Percentiles rank a stretch among this genome's conserved stretches.
Evolutionary conservation across 2,113 vertebrate species (phyloP).

Genomic region (Pteruthius melanotis): DNA sequence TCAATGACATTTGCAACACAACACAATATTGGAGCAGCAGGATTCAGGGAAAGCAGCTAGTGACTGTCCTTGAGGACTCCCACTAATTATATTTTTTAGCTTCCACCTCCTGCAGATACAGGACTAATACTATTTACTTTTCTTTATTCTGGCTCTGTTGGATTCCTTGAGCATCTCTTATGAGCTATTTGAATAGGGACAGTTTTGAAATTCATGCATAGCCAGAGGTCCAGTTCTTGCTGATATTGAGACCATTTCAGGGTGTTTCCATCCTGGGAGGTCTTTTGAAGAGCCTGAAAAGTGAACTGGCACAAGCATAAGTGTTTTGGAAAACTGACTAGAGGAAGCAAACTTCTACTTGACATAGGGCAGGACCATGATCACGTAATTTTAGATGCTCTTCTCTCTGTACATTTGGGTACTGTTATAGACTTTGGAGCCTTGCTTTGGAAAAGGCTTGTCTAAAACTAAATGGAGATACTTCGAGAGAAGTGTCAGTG

Average conservation of each 20-base stretch:
- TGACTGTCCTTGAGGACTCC: neutral
- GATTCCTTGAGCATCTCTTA: neutral
- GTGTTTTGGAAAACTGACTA: neutral
- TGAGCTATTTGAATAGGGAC: neutral
- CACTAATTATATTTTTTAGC: neutral
- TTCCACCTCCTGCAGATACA: neutral
- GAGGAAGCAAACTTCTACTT: neutral
- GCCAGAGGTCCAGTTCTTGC: neutral
- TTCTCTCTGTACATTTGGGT: neutral
- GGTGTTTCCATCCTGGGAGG: neutral
- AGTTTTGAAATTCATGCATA: neutral
- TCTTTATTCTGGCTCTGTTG: neutral
- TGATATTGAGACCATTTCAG: neutral
- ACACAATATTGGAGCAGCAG: neutral
- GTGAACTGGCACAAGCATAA: neutral
- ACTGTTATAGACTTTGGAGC: neutral
- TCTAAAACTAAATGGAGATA: neutral
- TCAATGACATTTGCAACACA: slow-evolving; percentile 31
- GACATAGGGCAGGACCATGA: neutral
- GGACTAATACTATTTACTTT: neutral
- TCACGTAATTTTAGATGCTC: neutral
- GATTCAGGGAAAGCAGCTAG: neutral
- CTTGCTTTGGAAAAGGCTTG: neutral
- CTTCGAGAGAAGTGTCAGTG: neutral
- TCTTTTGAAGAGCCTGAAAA: neutral